phyloP scores from a whole-genome alignment of 2,797 vertebrate genomes.

The Enteromius treurensis region DNA sequence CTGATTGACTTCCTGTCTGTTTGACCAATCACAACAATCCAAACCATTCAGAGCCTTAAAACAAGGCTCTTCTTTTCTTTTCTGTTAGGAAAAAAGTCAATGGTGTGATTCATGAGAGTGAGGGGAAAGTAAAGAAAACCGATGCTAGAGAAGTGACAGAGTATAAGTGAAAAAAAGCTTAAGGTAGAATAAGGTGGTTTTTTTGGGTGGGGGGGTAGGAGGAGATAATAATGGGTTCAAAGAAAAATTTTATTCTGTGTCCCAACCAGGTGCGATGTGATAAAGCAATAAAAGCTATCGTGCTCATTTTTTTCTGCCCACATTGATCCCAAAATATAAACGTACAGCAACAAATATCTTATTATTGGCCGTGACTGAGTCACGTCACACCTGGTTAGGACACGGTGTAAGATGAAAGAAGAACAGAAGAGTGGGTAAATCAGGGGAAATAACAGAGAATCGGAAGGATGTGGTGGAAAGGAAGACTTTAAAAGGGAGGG shows the following conservation, averaged over 20 bases:
- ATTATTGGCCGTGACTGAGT: not conserved
- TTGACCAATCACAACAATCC: constrained; percentile 34
- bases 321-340: not conserved
- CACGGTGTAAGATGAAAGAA: not conserved
- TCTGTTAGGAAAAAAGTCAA: constrained; percentile 3
- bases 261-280: not conserved
- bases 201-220: no score
- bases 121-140: not conserved
- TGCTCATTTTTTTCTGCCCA: not conserved
- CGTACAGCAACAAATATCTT: not conserved
- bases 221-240: not conserved
- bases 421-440: not conserved
- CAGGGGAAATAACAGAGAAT: constrained; percentile 8
- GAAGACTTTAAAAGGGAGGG: not conserved
- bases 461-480: not conserved
- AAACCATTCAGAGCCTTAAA: constrained; percentile 20
- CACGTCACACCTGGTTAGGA: constrained; percentile 1
- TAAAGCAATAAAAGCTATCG: not conserved
- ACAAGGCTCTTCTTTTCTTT: not conserved
- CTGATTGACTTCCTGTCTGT: constrained; percentile 47
- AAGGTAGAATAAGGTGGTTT: not conserved
- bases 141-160: not conserved
- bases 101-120: constrained; percentile 17
- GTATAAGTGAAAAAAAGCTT: not conserved
- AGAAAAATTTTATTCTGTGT: not conserved